Evolutionary conservation across 1,140 invertebrate species (phyloP).

Genomic region (Notospermus geniculatus): DNA sequence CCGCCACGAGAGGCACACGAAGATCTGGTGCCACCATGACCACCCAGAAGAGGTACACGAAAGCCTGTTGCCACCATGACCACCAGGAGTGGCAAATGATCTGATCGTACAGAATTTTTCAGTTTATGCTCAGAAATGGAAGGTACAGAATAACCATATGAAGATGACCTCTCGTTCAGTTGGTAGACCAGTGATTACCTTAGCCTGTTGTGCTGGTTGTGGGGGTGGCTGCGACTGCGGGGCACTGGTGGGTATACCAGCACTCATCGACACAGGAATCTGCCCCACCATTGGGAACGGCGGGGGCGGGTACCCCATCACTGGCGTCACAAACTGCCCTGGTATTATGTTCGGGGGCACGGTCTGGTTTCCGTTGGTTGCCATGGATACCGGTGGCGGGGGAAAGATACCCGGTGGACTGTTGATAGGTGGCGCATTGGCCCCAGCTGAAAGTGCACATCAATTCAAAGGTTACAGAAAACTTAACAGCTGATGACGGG

Average conservation of each 20-base stretch:
- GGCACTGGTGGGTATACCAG: slow-evolving; percentile 20
- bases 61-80: too few relatives aligned
- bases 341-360: slow-evolving; percentile 18
- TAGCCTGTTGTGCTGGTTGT: background rate
- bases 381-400: background rate
- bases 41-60: too few relatives aligned
- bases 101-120: background rate
- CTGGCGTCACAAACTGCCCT: slow-evolving; percentile 20
- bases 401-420: too few relatives aligned
- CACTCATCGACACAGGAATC: slow-evolving; percentile 11
- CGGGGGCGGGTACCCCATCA: slow-evolving; percentile 33
- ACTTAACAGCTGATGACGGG: too few relatives aligned
- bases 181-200: background rate
- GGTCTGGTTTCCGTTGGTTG: background rate
- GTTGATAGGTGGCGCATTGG: too few relatives aligned
- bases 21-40: too few relatives aligned
- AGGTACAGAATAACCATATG: background rate
- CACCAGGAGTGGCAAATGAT: too few relatives aligned
- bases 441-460: too few relatives aligned
- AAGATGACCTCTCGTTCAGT: background rate
- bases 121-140: background rate
- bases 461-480: too few relatives aligned
- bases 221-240: background rate
- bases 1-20: too few relatives aligned
- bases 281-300: slow-evolving; percentile 56